Conservation (phyloP, 2,888 invertebrate genomes). For the Hirudinaria manillensis region DNA sequence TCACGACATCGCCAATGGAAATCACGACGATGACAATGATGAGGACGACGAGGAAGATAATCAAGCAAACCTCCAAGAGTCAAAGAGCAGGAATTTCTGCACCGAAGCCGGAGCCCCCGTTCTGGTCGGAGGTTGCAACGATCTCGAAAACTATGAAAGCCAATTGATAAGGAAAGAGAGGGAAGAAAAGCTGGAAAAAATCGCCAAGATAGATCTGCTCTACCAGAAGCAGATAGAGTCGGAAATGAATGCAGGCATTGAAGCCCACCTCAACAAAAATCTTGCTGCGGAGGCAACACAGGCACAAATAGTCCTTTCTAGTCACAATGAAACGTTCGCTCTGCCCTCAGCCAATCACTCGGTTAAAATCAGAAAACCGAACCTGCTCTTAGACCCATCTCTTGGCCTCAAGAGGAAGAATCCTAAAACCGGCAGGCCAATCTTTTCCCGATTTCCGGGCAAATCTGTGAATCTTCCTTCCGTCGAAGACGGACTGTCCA, state of each 20-base stretch:
- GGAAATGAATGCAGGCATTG: constrained; percentile 6
- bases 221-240: constrained; percentile 28
- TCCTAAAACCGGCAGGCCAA: neutral
- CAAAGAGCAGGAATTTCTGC: no score
- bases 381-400: neutral
- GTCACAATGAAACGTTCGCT: neutral
- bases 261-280: neutral
- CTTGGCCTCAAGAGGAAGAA: neutral
- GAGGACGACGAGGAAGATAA: neutral
- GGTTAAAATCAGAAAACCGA: neutral
- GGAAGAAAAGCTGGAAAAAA: constrained; percentile 25
- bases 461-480: constrained; percentile 64
- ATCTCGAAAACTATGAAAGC: neutral
- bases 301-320: neutral
- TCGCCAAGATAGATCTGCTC: constrained; percentile 22
- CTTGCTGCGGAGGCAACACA: neutral
- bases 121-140: neutral
- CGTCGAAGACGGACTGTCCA: constrained; percentile 85
- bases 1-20: neutral
- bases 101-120: no score
- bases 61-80: no score
- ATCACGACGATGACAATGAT: neutral
- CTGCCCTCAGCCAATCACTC: neutral
- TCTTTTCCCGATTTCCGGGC: neutral
- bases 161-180: neutral